phyloP scores from a whole-genome alignment of 1,140 invertebrate genomes.

The Charaxes varanes region DNA sequence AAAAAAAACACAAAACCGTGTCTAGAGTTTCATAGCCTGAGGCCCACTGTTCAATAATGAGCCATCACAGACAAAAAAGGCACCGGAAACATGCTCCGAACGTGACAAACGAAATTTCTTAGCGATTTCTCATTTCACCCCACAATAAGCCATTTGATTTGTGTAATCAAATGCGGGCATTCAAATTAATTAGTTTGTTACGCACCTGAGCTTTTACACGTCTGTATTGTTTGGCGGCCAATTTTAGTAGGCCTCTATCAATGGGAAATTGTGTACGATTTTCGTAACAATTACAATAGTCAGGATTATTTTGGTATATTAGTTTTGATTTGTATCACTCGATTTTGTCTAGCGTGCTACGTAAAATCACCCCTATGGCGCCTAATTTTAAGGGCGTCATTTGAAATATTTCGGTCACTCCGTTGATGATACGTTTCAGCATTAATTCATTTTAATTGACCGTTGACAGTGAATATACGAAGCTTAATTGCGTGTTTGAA shows the following conservation, averaged over 20 bases:
- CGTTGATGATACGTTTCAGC: slow-evolving; percentile 23
- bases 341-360: too few species aligned
- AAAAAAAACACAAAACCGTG: slow-evolving; percentile 3
- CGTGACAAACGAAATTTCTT: slow-evolving; percentile 72
- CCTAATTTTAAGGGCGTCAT: neutral
- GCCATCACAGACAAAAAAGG: slow-evolving; percentile 48
- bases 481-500: slow-evolving; percentile 18
- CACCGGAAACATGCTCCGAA: slow-evolving; percentile 57
- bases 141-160: slow-evolving; percentile 67
- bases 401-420: slow-evolving; percentile 9
- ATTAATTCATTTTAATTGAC: slow-evolving; percentile 32
- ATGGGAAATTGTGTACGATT: neutral
- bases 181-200: slow-evolving; percentile 72
- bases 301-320: neutral
- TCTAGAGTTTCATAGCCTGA: slow-evolving; percentile 6
- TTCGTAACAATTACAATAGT: neutral
- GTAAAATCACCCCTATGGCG: neutral
- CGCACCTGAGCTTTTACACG: slow-evolving; percentile 65
- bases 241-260: neutral
- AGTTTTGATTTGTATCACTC: too few species aligned
- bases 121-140: slow-evolving; percentile 71
- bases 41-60: slow-evolving; percentile 39
- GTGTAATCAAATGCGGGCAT: slow-evolving; percentile 72
- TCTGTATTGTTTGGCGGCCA: slow-evolving; percentile 15
- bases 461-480: slow-evolving; percentile 27